Evolutionary conservation across 2,113 vertebrate species (phyloP).

Genomic region (Azemiops feae): DNA sequence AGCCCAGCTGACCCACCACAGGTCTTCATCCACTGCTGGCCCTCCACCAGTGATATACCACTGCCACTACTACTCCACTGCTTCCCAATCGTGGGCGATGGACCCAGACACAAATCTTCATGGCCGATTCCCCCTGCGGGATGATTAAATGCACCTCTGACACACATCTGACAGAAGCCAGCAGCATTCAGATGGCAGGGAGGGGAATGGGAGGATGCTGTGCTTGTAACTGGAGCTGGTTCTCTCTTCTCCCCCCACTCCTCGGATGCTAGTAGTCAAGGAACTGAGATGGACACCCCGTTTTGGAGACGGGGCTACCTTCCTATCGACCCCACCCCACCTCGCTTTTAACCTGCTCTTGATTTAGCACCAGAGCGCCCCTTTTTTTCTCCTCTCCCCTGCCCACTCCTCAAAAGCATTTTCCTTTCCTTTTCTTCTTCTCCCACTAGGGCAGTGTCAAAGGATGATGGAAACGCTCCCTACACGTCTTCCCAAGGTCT

Average conservation of each 20-base stretch:
- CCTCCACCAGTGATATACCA: not conserved
- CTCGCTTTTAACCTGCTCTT: not conserved
- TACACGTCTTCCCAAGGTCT: not conserved
- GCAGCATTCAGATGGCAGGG: not conserved
- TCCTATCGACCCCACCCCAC: not conserved
- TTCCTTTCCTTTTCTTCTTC: not conserved
- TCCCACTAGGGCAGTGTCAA: not conserved
- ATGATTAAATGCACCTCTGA: not conserved
- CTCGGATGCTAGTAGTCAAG: not conserved
- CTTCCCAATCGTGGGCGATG: not conserved
- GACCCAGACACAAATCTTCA: not conserved
- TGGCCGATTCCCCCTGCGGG: accelerated
- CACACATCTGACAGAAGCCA: not conserved
- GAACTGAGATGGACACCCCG: not conserved
- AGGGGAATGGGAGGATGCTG: not conserved
- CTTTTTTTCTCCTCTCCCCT: not conserved
- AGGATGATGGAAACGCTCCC: not conserved
- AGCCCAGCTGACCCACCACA: not conserved
- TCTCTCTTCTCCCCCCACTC: no score
- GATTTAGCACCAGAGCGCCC: not conserved
- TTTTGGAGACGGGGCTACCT: not conserved
- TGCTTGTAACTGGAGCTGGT: no score
- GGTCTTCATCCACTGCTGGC: not conserved
- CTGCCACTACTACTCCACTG: not conserved
- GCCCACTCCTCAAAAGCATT: not conserved